phyloP scores from a whole-genome alignment of 2,797 vertebrate species.

The Cynopterus sphinx region DNA sequence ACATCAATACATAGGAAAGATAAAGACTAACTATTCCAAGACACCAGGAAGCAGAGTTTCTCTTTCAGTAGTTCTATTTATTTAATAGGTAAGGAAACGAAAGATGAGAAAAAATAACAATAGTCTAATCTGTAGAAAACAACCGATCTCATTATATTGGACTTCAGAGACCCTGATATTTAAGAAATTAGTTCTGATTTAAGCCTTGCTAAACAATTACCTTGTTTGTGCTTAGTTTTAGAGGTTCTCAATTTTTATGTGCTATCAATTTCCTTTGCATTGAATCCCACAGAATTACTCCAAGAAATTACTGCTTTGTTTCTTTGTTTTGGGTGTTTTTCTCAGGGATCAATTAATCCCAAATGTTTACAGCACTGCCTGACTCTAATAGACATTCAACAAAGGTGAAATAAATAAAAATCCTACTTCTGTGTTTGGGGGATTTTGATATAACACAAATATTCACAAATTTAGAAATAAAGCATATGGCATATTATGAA shows the following conservation, averaged over 20 bases:
- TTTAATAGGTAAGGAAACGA: background rate
- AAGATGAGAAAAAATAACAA: background rate
- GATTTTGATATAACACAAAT: background rate
- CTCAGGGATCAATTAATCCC: constrained; percentile 3
- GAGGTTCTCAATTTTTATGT: background rate
- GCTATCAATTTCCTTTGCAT: background rate
- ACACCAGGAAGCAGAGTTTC: background rate
- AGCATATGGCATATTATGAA: background rate
- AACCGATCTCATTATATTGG: background rate
- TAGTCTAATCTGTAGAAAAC: background rate
- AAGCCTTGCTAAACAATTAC: background rate
- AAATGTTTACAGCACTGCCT: background rate
- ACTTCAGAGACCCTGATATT: background rate
- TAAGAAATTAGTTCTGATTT: background rate
- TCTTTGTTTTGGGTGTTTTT: background rate
- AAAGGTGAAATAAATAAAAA: constrained; percentile 37
- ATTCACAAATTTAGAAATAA: constrained; percentile 3
- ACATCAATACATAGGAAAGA: background rate
- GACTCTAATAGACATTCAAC: background rate
- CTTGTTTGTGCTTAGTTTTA: background rate
- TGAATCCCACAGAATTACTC: background rate
- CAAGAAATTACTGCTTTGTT: background rate
- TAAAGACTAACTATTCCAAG: background rate
- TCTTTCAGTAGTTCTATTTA: background rate
- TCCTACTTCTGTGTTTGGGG: background rate